phyloP scores from a whole-genome alignment of 2,888 invertebrate genomes.

The Tetropium fuscum region DNA sequence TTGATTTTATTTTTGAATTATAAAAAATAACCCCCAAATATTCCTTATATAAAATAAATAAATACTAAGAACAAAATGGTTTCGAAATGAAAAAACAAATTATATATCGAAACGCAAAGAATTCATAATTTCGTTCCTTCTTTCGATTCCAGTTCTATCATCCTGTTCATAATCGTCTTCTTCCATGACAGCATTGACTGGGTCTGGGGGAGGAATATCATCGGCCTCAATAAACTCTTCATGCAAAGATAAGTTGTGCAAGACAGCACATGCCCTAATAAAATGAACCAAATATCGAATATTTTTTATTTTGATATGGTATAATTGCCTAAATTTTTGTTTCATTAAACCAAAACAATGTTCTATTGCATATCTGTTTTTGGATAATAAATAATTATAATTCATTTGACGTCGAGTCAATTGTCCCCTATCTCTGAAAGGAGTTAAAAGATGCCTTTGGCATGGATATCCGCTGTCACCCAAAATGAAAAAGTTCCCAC shows the following conservation, averaged over 20 bases:
- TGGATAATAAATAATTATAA: constrained; percentile 19
- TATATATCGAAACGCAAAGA: no score
- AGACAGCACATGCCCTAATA: constrained; percentile 28
- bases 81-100: no score
- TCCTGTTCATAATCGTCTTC: no score
- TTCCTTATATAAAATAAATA: no score
- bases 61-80: no score
- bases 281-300: constrained; percentile 24
- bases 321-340: constrained; percentile 26
- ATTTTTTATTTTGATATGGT: constrained; percentile 24
- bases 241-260: constrained; percentile 21
- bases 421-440: constrained; percentile 15
- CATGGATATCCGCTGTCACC: constrained; percentile 23
- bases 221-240: constrained; percentile 25
- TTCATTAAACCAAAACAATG: constrained; percentile 27
- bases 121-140: no score
- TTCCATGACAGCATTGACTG: no score
- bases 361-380: constrained; percentile 24
- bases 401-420: constrained; percentile 9
- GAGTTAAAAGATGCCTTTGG: constrained; percentile 4
- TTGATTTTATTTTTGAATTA: no score
- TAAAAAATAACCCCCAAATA: no score
- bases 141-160: no score
- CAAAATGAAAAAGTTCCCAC: constrained; percentile 4
- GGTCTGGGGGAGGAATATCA: no score